phyloP scores from a whole-genome alignment of 2,113 vertebrate genomes.

The Phalacrocorax pelagicus region DNA sequence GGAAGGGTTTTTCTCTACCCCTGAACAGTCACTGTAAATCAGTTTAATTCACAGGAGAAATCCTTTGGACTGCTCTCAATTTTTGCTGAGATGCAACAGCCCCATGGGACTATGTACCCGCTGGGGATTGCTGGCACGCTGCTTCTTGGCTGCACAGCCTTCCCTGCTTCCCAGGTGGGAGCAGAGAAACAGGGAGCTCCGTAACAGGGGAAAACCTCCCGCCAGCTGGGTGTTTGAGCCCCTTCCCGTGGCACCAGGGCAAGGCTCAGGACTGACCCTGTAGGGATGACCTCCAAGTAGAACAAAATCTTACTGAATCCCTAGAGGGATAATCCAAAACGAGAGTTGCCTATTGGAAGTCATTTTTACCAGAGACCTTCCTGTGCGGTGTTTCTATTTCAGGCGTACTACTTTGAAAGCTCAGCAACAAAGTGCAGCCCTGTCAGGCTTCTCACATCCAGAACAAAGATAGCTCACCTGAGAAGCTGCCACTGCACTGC shows the following conservation, averaged over 20 bases:
- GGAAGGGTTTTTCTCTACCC: neutral
- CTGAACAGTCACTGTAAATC: neutral
- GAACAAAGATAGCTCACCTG: neutral
- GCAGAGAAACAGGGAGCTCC: neutral
- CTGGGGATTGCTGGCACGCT: neutral
- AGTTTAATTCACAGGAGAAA: neutral
- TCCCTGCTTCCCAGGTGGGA: neutral
- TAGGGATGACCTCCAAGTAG: neutral
- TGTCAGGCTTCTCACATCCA: neutral
- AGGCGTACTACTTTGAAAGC: neutral
- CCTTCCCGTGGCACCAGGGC: neutral
- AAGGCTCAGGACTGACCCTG: neutral
- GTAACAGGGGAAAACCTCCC: neutral
- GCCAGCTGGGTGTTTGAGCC: neutral
- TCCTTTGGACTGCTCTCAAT: neutral
- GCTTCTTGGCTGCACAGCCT: neutral
- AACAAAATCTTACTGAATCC: neutral
- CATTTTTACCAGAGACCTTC: neutral
- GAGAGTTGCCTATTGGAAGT: neutral
- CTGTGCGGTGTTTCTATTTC: neutral
- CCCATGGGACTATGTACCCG: neutral
- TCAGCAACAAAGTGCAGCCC: neutral
- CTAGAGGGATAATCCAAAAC: neutral
- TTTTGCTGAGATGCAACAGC: neutral
- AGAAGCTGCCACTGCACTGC: neutral